Percentiles rank a stretch among this genome's conserved stretches.
phyloP scores from a whole-genome alignment of 2,888 invertebrate genomes.

The Pycnomerus fuliginosus region DNA sequence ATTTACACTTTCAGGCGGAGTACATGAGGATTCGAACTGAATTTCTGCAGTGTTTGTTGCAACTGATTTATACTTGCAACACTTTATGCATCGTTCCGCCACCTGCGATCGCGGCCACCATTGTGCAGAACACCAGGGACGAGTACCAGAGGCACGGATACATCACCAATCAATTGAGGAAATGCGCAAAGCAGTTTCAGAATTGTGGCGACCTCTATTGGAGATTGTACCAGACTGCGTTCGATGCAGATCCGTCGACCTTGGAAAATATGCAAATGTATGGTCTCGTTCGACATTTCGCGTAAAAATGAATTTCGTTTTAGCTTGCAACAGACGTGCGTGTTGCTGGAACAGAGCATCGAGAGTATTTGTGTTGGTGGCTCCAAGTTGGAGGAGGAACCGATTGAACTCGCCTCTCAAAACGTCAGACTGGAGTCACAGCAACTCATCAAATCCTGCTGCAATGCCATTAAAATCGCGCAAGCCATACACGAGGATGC shows the following conservation, averaged over 20 bases:
- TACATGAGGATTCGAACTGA: conserved; percentile 74
- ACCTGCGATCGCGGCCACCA: conserved; percentile 84
- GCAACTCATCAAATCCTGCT: conserved; percentile 52
- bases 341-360: conserved; percentile 72
- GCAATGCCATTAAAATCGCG: conserved; percentile 49
- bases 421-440: conserved; percentile 52
- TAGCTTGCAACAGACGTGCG: conserved; percentile 79
- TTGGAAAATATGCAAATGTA: conserved; percentile 71
- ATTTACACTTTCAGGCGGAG: conserved; percentile 72
- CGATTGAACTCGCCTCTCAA: conserved; percentile 48
- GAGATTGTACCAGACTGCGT: conserved; percentile 77
- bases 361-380: conserved; percentile 66
- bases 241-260: conserved; percentile 81
- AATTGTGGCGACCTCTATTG: conserved; percentile 72
- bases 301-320: conserved; percentile 23
- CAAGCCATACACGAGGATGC: conserved; percentile 45
- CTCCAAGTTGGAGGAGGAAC: conserved; percentile 43
- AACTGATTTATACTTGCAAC: conserved; percentile 68
- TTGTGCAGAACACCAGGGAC: conserved; percentile 76
- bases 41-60: conserved; percentile 67
- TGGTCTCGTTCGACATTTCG: too few relatives aligned
- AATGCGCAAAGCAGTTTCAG: conserved; percentile 72
- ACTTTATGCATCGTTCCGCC: conserved; percentile 88
- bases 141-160: conserved; percentile 78
- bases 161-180: conserved; percentile 75